A percentile compares a stretch with the other conserved stretches of the same genome.
phyloP scores from a whole-genome alignment of 2,888 invertebrate genomes.

The Acanthoscelides obtectus region DNA sequence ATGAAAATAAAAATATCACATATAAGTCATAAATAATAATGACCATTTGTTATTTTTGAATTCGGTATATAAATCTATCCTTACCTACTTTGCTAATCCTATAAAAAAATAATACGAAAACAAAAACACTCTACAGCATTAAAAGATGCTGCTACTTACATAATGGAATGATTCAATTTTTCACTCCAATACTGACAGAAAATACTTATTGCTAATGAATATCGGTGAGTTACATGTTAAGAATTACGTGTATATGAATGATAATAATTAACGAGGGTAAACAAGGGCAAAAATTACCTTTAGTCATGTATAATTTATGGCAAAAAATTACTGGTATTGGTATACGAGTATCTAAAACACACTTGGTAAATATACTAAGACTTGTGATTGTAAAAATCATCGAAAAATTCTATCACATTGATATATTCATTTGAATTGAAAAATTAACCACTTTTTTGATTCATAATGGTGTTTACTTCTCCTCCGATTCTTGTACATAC shows the following conservation, averaged over 20 bases:
- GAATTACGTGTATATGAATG: conserved; percentile 24
- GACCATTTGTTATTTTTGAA: neutral
- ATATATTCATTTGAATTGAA: conserved; percentile 37
- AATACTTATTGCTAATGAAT: conserved; percentile 53
- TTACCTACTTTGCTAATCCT: neutral
- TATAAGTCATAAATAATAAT: neutral
- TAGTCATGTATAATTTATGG: conserved; percentile 45
- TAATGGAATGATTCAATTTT: conserved; percentile 45
- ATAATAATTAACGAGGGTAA: conserved; percentile 33
- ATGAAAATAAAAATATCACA: neutral
- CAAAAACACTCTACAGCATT: neutral
- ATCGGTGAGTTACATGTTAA: conserved; percentile 39
- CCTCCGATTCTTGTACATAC: conserved; percentile 16
- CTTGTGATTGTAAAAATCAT: conserved; percentile 64
- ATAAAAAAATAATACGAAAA: neutral
- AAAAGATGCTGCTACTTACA: neutral
- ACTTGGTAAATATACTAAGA: conserved; percentile 51
- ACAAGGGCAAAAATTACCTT: conserved; percentile 31
- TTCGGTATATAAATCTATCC: neutral
- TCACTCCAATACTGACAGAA: conserved; percentile 51
- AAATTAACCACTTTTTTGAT: conserved; percentile 24
- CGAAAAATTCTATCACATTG: conserved; percentile 64
- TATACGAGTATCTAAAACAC: conserved; percentile 50
- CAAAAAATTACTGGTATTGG: conserved; percentile 45
- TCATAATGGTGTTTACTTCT: conserved; percentile 22